Evolutionary conservation across 2,797 vertebrate species (phyloP).

Genomic region (Gallirallus australis): DNA sequence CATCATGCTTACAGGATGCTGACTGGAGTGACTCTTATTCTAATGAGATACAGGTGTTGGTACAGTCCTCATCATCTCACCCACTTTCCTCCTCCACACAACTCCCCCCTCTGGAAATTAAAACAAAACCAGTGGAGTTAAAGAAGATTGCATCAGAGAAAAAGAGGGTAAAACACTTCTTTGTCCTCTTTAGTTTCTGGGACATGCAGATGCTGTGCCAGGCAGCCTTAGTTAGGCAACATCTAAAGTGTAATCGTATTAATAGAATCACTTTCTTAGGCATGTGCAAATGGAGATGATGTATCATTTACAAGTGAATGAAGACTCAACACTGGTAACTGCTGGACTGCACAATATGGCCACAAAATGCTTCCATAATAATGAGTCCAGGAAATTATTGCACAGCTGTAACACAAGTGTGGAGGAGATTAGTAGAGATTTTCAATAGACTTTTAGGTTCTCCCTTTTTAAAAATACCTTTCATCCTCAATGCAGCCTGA

Average conservation of each 20-base stretch:
- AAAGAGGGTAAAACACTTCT: neutral
- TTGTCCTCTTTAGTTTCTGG: neutral
- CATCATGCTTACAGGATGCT: neutral
- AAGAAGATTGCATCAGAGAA: neutral
- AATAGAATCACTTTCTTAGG: conserved; percentile 32
- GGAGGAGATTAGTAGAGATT: conserved; percentile 32
- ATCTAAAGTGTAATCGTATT: neutral
- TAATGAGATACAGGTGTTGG: neutral
- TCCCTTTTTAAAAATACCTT: conserved; percentile 66
- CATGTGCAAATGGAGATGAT: conserved; percentile 21
- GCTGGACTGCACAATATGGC: conserved; percentile 18
- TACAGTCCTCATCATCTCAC: neutral
- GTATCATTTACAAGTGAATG: conserved; percentile 54
- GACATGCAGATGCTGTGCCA: neutral
- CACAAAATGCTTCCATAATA: conserved; percentile 39
- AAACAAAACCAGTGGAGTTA: neutral
- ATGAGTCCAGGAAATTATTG: conserved; percentile 51
- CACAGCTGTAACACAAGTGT: conserved; percentile 55
- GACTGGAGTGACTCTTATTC: neutral
- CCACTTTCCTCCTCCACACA: neutral
- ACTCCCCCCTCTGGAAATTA: neutral
- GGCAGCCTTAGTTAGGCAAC: neutral
- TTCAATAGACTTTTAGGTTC: conserved; percentile 58
- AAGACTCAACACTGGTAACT: neutral
- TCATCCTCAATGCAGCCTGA: conserved; percentile 60